Evolutionary conservation across 2,888 invertebrate genomes (phyloP).

Genomic region (Drosophila melanosoma): DNA sequence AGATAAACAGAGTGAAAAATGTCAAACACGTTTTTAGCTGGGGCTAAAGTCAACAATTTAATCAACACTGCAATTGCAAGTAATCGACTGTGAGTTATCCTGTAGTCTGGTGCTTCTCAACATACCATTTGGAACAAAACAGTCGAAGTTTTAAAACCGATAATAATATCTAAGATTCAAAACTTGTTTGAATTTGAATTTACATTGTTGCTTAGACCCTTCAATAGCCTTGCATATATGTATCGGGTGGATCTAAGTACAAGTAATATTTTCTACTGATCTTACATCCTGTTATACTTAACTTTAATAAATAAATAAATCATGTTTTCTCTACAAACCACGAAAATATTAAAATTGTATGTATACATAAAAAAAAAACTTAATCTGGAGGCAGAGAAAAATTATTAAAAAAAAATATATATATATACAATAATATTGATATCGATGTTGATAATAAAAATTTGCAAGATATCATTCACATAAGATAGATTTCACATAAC

Average conservation of each 20-base stretch:
- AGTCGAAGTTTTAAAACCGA: not conserved
- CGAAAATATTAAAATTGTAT: too few relatives aligned
- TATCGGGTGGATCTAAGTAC: not conserved
- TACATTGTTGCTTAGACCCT: not conserved
- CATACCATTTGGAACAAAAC: not conserved
- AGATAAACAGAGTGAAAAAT: slow-evolving; percentile 63
- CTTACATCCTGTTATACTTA: not conserved
- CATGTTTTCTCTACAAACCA: too few relatives aligned
- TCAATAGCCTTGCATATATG: not conserved
- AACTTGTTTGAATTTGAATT: not conserved
- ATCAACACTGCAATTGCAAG: slow-evolving; percentile 54
- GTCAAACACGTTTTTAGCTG: slow-evolving; percentile 71
- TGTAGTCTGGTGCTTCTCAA: not conserved
- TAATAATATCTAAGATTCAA: not conserved
- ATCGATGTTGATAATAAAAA: not conserved
- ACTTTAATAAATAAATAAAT: not conserved
- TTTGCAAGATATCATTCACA: not conserved
- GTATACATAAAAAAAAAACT: too few relatives aligned
- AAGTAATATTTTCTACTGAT: not conserved
- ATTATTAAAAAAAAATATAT: not conserved
- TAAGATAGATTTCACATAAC: not conserved
- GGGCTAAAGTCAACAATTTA: slow-evolving; percentile 57
- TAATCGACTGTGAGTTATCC: slow-evolving; percentile 19
- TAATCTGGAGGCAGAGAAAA: not conserved
- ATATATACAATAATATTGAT: not conserved